These are phyloP conservation scores for Caenorhabditis zanzibari DNA, from an alignment of 2,888 invertebrate species.

Conservation along the genomic window DNA sequence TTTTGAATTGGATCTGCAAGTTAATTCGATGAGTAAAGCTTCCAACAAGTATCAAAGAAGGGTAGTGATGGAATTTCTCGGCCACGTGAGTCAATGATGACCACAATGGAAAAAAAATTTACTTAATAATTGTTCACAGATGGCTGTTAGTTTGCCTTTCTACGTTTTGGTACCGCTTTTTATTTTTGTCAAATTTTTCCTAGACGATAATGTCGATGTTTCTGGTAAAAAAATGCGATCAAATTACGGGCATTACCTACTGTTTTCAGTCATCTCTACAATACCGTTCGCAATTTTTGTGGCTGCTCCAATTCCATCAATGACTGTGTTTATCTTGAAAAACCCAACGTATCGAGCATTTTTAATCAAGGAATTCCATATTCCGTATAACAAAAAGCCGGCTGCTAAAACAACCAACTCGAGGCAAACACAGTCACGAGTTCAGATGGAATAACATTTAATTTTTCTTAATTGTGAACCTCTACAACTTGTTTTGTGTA, in stretches of 20 bases:
- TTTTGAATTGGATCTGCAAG: slow-evolving; percentile 36
- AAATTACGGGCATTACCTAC: too few species aligned
- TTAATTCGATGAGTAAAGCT: slow-evolving; percentile 30
- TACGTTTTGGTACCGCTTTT: slow-evolving; percentile 16
- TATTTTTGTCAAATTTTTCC: slow-evolving; percentile 28
- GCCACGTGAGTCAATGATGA: slow-evolving; percentile 5
- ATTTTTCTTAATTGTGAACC: too few species aligned
- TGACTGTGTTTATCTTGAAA: slow-evolving; percentile 7
- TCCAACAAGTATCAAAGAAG: slow-evolving; percentile 25
- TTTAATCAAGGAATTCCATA: slow-evolving; percentile 20
- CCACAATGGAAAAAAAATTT: too few species aligned
- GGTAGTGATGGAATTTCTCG: background rate
- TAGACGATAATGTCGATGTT: slow-evolving; percentile 8
- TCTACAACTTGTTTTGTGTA: too few species aligned
- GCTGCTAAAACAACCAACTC: slow-evolving; percentile 20
- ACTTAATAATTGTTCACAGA: too few species aligned
- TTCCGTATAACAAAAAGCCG: background rate
- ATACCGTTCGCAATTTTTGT: slow-evolving; percentile 10
- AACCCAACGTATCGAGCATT: slow-evolving; percentile 28
- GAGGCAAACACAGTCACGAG: slow-evolving; percentile 11
- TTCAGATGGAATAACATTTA: background rate
- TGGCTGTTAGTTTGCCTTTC: slow-evolving; percentile 10
- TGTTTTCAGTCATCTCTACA: slow-evolving; percentile 21
- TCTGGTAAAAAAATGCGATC: too few species aligned
- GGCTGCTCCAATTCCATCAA: slow-evolving; percentile 27